phyloP scores from a whole-genome alignment of 2,797 vertebrate species.

The Toxotes lorentzi region DNA sequence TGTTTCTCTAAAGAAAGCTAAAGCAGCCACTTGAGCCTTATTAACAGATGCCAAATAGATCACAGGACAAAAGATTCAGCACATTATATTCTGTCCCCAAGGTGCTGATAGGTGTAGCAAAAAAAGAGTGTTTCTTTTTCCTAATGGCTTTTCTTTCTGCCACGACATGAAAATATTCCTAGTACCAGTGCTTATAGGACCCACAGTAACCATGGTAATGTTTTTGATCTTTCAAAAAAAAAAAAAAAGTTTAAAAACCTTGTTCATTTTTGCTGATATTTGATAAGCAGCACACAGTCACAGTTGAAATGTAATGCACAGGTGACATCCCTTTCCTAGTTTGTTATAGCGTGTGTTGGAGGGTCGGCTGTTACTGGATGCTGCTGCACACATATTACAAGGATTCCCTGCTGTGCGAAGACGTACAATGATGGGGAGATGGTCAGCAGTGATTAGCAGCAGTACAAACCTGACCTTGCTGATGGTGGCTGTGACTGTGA shows the following conservation, averaged over 20 bases:
- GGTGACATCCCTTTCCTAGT: not conserved
- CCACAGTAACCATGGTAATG: not conserved
- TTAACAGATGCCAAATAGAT: not conserved
- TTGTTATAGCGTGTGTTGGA: conserved; percentile 11
- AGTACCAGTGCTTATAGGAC: not conserved
- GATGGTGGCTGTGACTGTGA: conserved; percentile 1
- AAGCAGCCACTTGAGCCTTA: not conserved
- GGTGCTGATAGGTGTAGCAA: not conserved
- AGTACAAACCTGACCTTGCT: not conserved
- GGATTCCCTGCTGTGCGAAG: not conserved
- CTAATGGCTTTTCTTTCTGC: not conserved
- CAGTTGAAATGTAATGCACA: not conserved
- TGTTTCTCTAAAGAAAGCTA: not conserved
- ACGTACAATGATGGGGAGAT: conserved; percentile 20
- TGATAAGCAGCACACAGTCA: not conserved
- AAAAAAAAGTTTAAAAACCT: not conserved
- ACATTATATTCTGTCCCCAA: not conserved
- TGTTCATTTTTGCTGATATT: not conserved
- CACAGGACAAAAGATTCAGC: not conserved
- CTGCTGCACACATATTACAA: not conserved
- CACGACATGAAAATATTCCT: not conserved
- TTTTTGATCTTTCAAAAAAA: not conserved
- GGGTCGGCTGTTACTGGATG: not conserved
- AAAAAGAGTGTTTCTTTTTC: not conserved
- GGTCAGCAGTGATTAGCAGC: conserved; percentile 15